Evolutionary conservation across 2,888 invertebrate species (phyloP).

Genomic region (Hypsopygia costalis): DNA sequence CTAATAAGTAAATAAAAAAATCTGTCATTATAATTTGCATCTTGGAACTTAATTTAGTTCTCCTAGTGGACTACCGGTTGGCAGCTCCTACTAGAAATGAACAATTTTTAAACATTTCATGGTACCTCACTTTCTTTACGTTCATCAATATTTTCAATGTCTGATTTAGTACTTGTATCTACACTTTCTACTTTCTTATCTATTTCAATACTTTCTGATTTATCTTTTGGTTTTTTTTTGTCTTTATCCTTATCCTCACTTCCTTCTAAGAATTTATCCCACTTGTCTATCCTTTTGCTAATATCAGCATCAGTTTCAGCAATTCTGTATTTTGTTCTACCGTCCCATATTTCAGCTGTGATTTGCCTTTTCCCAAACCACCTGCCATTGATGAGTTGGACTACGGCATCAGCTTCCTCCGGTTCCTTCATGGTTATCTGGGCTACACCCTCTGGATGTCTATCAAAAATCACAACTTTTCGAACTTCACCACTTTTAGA

Average conservation of each 20-base stretch:
- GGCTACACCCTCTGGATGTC: conserved; percentile 96
- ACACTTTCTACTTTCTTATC: no score
- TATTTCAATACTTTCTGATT: conserved; percentile 3
- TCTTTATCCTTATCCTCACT: conserved; percentile 55
- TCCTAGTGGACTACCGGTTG: no score
- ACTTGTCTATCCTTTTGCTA: conserved; percentile 89
- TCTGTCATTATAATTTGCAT: no score
- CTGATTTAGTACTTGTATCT: no score
- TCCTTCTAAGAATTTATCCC: conserved; percentile 90
- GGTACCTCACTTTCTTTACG: conserved; percentile 5
- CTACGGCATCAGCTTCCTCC: conserved; percentile 95
- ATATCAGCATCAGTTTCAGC: conserved; percentile 95
- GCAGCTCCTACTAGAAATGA: no score
- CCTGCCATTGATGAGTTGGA: conserved; percentile 92
- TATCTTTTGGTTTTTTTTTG: conserved; percentile 8
- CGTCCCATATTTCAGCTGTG: conserved; percentile 96
- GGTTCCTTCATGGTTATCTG: conserved; percentile 94
- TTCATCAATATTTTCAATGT: conserved; percentile 5
- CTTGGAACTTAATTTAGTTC: no score
- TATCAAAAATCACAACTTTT: conserved; percentile 94
- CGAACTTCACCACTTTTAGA: conserved; percentile 94
- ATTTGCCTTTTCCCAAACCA: conserved; percentile 94
- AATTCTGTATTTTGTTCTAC: conserved; percentile 94
- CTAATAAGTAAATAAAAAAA: no score
- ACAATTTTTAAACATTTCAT: neutral